A percentile compares a stretch with the other conserved stretches of the same genome.
Evolutionary conservation across 2,888 invertebrate species (phyloP).

Genomic region (Agrotis clavis): DNA sequence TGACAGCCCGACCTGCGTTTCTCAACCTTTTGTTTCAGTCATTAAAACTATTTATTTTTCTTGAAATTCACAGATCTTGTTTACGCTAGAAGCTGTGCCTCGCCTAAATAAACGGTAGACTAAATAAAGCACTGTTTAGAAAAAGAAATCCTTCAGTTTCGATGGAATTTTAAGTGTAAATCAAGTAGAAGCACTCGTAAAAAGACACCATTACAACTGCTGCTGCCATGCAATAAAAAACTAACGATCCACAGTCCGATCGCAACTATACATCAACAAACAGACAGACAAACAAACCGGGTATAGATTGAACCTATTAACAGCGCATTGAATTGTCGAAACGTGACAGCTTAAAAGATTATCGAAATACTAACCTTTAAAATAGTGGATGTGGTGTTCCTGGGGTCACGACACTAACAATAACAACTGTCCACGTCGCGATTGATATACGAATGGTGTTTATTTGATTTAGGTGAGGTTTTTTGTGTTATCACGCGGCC

Average conservation of each 20-base stretch:
- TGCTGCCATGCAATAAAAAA: constrained; percentile 75
- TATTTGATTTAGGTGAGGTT: constrained; percentile 57
- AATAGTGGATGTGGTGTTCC: constrained; percentile 53
- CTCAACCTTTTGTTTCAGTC: constrained; percentile 50
- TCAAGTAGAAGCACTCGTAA: constrained; percentile 65
- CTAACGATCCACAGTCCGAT: constrained; percentile 72
- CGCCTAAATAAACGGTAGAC: constrained; percentile 61
- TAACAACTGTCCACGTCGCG: constrained; percentile 47
- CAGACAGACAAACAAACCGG: constrained; percentile 80
- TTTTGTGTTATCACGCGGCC: constrained; percentile 67
- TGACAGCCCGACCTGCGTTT: constrained; percentile 45
- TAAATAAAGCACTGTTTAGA: constrained; percentile 74
- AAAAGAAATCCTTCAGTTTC: constrained; percentile 77
- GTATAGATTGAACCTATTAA: constrained; percentile 80
- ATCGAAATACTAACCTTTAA: constrained; percentile 78
- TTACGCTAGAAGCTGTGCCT: constrained; percentile 44
- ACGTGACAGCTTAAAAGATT: constrained; percentile 82
- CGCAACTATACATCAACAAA: constrained; percentile 69
- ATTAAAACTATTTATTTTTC: constrained; percentile 19
- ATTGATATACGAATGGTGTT: constrained; percentile 46
- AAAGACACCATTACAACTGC: constrained; percentile 70
- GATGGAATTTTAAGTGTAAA: constrained; percentile 74
- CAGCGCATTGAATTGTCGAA: constrained; percentile 83
- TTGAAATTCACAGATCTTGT: constrained; percentile 40
- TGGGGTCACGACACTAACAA: constrained; percentile 44